Evolutionary conservation across 2,888 invertebrate genomes (phyloP).

Genomic region (Tachystola acroxantha): DNA sequence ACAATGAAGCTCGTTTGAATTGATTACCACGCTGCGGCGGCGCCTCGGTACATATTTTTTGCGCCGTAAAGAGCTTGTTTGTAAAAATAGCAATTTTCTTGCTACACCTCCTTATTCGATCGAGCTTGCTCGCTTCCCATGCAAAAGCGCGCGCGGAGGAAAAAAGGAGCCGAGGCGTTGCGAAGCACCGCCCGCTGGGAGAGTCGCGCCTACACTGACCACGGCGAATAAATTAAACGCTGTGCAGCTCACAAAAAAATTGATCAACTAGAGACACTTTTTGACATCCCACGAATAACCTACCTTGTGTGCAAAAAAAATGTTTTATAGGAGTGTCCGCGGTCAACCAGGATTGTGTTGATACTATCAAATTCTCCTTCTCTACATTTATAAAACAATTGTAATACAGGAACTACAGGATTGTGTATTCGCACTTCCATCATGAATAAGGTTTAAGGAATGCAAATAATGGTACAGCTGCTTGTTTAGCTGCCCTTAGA

Average conservation of each 20-base stretch:
- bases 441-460: constrained; percentile 2
- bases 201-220: constrained; percentile 35
- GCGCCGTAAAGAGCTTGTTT: constrained; percentile 51
- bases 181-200: constrained; percentile 43
- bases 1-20: constrained; percentile 60
- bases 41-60: constrained; percentile 49
- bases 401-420: too few relatives aligned
- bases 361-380: too few relatives aligned
- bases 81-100: constrained; percentile 61
- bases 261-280: too few relatives aligned
- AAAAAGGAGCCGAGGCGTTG: constrained; percentile 38
- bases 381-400: too few relatives aligned
- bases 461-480: constrained; percentile 9
- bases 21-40: constrained; percentile 50
- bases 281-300: constrained; percentile 8
- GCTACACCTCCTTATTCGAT: constrained; percentile 46
- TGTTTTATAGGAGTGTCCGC: too few relatives aligned
- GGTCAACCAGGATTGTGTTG: too few relatives aligned
- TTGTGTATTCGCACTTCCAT: background rate
- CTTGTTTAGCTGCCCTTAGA: constrained; percentile 1
- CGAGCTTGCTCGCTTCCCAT: constrained; percentile 40
- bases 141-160: constrained; percentile 40
- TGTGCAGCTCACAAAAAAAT: constrained; percentile 20
- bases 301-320: background rate
- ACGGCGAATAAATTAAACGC: constrained; percentile 27